Conservation (phyloP, 2,113 vertebrate species). For the Cheirogaleus medius region DNA sequence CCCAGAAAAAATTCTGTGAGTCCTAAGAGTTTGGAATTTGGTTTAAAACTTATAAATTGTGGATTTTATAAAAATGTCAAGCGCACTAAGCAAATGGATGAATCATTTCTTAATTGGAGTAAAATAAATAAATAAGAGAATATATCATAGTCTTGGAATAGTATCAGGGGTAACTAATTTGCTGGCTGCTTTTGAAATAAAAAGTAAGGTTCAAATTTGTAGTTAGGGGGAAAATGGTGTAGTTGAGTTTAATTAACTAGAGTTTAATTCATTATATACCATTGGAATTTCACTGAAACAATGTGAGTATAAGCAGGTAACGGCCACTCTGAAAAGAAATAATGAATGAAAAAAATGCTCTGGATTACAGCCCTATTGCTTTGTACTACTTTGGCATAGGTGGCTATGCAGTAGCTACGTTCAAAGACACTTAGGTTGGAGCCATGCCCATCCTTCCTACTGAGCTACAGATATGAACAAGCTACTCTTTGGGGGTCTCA, state of each 20-base stretch:
- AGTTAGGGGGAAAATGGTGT: background rate
- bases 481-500: background rate
- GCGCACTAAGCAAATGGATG: background rate
- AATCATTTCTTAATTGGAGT: background rate
- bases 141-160: background rate
- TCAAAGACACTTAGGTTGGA: background rate
- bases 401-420: background rate
- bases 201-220: constrained; percentile 25
- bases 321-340: background rate
- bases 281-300: constrained; percentile 22
- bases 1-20: background rate
- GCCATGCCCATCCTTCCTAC: background rate
- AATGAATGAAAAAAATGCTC: background rate
- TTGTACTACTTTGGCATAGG: background rate
- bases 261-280: constrained; percentile 5
- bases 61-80: constrained; percentile 17
- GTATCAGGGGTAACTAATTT: background rate
- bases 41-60: background rate
- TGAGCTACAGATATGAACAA: background rate
- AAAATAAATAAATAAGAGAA: background rate
- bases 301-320: background rate
- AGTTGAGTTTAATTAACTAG: constrained; percentile 43
- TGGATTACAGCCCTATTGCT: background rate
- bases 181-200: background rate
- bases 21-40: background rate